phyloP scores from a whole-genome alignment of 2,797 vertebrate genomes.

The Gouania willdenowi region DNA sequence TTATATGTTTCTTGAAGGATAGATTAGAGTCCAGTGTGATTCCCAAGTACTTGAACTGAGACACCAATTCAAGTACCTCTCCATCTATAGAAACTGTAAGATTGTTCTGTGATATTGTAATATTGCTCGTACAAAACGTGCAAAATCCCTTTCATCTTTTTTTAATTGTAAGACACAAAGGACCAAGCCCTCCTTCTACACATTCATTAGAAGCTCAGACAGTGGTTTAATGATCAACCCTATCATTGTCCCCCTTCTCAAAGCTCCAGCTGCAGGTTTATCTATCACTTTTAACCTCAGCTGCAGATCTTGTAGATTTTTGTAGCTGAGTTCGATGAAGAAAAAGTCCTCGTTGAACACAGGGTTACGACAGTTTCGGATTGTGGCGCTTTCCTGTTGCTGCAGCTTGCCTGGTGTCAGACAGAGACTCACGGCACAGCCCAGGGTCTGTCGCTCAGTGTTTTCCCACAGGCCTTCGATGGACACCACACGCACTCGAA shows the following conservation, averaged over 20 bases:
- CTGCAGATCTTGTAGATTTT: conserved; percentile 45
- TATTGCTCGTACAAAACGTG: too few relatives aligned
- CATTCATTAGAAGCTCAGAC: conserved; percentile 41
- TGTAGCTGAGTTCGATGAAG: conserved; percentile 59
- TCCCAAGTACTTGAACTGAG: too few relatives aligned
- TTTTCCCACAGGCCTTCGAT: conserved; percentile 54
- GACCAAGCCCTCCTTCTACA: neutral
- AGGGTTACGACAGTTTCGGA: conserved; percentile 57
- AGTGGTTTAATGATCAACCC: conserved; percentile 58
- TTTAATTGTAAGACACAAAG: too few relatives aligned
- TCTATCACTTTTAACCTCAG: conserved; percentile 69
- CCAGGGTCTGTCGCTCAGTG: conserved; percentile 30
- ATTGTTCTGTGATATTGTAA: too few relatives aligned
- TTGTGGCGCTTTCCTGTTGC: conserved; percentile 61
- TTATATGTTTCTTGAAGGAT: too few relatives aligned
- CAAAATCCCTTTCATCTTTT: too few relatives aligned
- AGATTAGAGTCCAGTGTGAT: too few relatives aligned
- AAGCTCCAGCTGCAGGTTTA: conserved; percentile 49
- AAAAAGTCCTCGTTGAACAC: conserved; percentile 77
- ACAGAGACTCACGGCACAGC: conserved; percentile 62
- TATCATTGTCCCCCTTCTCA: conserved; percentile 54
- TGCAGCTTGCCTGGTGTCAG: conserved; percentile 69
- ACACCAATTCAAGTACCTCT: too few relatives aligned
- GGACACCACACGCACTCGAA: conserved; percentile 62
- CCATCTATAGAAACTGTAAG: too few relatives aligned